phyloP scores from a whole-genome alignment of 2,888 invertebrate genomes.

The Heliconius cydno region DNA sequence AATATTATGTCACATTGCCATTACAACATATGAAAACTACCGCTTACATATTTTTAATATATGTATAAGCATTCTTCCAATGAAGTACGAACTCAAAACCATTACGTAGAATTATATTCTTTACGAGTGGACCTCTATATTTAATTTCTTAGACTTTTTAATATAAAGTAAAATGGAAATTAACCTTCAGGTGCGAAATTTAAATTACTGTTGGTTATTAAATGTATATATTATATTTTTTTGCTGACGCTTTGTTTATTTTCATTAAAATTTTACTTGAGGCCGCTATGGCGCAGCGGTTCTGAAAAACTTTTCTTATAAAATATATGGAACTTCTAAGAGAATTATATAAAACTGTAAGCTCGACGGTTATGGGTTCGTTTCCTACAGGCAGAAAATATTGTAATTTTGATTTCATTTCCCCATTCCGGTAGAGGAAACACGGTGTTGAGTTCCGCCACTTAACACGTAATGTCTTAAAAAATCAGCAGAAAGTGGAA shows the following conservation, averaged over 20 bases:
- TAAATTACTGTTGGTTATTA: constrained; percentile 9
- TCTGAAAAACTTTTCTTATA: too few relatives aligned
- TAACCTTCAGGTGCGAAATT: not conserved
- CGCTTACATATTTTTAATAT: too few relatives aligned
- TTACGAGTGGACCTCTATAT: not conserved
- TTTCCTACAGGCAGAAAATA: not conserved
- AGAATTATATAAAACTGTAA: too few relatives aligned
- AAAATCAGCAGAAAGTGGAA: too few relatives aligned
- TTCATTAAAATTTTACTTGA: not conserved
- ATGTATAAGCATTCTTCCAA: too few relatives aligned
- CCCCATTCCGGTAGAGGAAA: not conserved
- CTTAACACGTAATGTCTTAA: not conserved
- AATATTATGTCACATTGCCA: too few relatives aligned
- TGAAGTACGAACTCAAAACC: too few relatives aligned
- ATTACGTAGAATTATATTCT: too few relatives aligned
- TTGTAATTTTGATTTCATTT: not conserved
- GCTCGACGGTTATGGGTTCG: too few relatives aligned
- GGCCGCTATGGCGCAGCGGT: too few relatives aligned
- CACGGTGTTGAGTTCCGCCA: not conserved
- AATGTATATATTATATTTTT: constrained; percentile 1
- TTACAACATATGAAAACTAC: too few relatives aligned
- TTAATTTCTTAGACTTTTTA: constrained; percentile 9
- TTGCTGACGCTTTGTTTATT: not conserved
- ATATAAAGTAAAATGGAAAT: constrained; percentile 10
- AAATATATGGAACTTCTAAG: too few relatives aligned